Evolutionary conservation across 2,888 invertebrate genomes (phyloP).

Genomic region (Hirtodrosophila confusa): DNA sequence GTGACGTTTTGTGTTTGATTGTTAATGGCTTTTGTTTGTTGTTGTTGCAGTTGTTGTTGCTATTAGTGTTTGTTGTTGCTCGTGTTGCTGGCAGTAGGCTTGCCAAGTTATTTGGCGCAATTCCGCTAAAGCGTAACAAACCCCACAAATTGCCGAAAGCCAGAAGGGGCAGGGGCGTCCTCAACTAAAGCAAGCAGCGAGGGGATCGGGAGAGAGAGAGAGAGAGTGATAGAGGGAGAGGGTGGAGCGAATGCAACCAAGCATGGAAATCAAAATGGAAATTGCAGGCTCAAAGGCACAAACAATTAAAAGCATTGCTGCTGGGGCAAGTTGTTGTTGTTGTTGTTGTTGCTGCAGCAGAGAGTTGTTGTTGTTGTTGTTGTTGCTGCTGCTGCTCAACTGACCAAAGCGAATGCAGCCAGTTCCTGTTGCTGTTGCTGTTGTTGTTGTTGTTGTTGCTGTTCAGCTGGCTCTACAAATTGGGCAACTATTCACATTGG

Average conservation of each 20-base stretch:
- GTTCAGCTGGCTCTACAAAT: slow-evolving; percentile 37
- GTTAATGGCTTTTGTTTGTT: slow-evolving; percentile 21
- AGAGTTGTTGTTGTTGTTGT: slow-evolving; percentile 14
- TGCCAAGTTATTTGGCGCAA: slow-evolving; percentile 78
- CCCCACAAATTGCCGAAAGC: slow-evolving; percentile 39
- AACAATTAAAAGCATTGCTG: slow-evolving; percentile 58
- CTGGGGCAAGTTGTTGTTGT: slow-evolving; percentile 1
- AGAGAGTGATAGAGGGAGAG: background rate
- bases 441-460: slow-evolving; percentile 37
- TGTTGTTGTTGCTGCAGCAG: slow-evolving; percentile 12
- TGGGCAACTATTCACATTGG: slow-evolving; percentile 54
- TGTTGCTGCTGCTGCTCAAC: slow-evolving; percentile 60
- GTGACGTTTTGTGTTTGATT: slow-evolving; percentile 22
- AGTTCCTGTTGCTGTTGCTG: slow-evolving; percentile 26
- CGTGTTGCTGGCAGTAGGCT: slow-evolving; percentile 39
- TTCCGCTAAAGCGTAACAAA: slow-evolving; percentile 74
- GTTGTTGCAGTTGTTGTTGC: slow-evolving; percentile 19
- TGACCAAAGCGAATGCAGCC: slow-evolving; percentile 72
- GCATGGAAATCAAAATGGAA: slow-evolving; percentile 73
- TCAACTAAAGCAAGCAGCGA: background rate
- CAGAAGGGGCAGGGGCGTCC: slow-evolving; percentile 22
- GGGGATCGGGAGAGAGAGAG: background rate
- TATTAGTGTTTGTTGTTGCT: slow-evolving; percentile 18
- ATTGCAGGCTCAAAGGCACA: slow-evolving; percentile 50
- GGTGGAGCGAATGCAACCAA: slow-evolving; percentile 45